These are phyloP conservation scores for Oligia latruncula DNA, from an alignment of 2,888 invertebrate species.

Conservation along the genomic window DNA sequence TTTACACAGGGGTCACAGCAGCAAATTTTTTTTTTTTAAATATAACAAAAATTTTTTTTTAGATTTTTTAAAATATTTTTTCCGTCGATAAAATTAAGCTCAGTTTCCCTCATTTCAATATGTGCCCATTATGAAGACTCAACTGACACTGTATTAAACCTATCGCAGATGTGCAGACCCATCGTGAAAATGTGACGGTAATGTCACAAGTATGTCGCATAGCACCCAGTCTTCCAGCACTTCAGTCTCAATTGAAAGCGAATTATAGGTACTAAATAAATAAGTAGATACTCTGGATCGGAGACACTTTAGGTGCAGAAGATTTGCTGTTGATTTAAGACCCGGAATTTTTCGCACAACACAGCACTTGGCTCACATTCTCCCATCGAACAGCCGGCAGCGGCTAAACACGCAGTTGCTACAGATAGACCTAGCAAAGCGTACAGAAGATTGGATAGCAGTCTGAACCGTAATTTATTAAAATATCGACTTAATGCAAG, in stretches of 20 bases:
- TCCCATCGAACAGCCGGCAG: background rate
- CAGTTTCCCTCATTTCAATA: no score
- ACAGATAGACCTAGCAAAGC: background rate
- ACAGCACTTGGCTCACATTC: background rate
- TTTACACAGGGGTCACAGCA: no score
- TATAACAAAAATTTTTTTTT: no score
- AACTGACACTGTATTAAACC: no score
- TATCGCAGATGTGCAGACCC: no score
- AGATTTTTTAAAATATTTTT: no score
- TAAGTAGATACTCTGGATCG: background rate
- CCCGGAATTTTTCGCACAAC: background rate
- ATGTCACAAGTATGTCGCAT: background rate
- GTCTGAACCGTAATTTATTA: background rate
- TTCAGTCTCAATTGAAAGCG: background rate
- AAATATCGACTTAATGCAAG: background rate
- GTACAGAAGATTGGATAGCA: background rate
- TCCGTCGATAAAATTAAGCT: no score
- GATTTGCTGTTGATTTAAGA: background rate
- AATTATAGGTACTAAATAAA: background rate
- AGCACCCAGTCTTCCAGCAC: background rate
- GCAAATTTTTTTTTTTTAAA: no score
- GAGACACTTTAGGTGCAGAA: background rate
- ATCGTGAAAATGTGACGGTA: no score
- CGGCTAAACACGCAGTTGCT: background rate
- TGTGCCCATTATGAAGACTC: no score